Evolutionary conservation across 2,888 invertebrate species (phyloP), one percentile per base, ranked within the genome.

Genomic region (Plebejus anna): DNA sequence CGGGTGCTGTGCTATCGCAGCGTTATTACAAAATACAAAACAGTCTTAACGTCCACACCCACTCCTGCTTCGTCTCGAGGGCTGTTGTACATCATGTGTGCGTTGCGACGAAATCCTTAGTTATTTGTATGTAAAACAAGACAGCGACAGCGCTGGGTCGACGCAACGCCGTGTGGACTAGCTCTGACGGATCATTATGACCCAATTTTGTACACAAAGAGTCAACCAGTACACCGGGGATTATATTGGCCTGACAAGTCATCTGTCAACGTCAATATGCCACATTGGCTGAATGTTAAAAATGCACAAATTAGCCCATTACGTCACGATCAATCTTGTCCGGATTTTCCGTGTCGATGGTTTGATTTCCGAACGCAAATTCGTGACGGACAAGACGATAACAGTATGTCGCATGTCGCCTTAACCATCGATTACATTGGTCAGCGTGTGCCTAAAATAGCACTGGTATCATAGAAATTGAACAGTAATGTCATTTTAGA

Each of bases 271-370:
- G 78, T 80, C 79, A 77, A 77, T 78, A 78, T 77, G 76, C 78
- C 79, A 79, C 77, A 79, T 78, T 78, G 77, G 79, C 78, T 77
- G 76, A 78, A 55, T 79, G 76, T 78, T 78, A 79, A 81, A 81
- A 82, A 82, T 80, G 79, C 78, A 79, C 79, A 80, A 81, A 81
- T 82, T 81, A 82, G 79, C 79, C 79, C 75, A 79, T 80, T 79
- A 80, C 77, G 80, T 77, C 76, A 70, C 76, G 79, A 79, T 79
- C 79, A 80, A 79, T 80, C 79, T 77, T 76, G 55, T 47, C 70
- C 47, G 75, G 66, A 76, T 76, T 76, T 76, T 57, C 59, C 57
- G 22, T 76, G 76, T 71, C 59, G 57, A 76, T 76, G 76, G 59
- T 36, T 76, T 76, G 57, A 71, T 57, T 76, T 71, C 36, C 57